Percentiles rank a stretch among this genome's conserved stretches.
These are phyloP conservation scores for Chrosomus eos DNA, from an alignment of 2,797 vertebrate genomes.

Conservation along the genomic window DNA sequence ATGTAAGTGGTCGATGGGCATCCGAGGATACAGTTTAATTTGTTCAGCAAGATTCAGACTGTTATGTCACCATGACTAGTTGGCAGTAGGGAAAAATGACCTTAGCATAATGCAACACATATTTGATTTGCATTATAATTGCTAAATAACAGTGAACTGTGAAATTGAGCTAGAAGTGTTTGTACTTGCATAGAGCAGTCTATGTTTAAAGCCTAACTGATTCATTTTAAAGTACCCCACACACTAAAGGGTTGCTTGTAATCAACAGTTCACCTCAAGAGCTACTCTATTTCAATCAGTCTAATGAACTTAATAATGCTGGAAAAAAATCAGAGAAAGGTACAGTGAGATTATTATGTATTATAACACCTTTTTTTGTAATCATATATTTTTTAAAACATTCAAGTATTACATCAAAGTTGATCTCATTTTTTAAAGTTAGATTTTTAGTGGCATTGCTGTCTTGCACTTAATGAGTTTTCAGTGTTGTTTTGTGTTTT, in stretches of 20 bases:
- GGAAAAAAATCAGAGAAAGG: not conserved
- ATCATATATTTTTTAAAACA: not conserved
- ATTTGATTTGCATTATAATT: not conserved
- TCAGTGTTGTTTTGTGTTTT: slow-evolving; percentile 39
- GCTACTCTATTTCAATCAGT: not conserved
- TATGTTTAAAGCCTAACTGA: too few species aligned
- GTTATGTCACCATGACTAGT: not conserved
- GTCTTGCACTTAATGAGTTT: slow-evolving; percentile 18
- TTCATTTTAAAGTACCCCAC: not conserved
- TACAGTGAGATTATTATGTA: not conserved
- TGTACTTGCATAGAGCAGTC: not conserved
- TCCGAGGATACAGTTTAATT: not conserved
- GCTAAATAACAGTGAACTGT: not conserved
- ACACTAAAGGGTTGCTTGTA: not conserved
- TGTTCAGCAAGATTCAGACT: not conserved
- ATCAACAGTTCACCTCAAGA: not conserved
- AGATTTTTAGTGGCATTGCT: slow-evolving; percentile 13
- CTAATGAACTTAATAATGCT: not conserved
- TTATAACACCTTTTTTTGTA: not conserved
- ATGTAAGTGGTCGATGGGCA: not conserved
- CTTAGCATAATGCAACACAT: not conserved
- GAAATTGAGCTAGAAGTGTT: too few species aligned
- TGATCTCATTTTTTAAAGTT: slow-evolving; percentile 4
- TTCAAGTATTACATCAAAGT: not conserved
- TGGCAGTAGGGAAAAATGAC: not conserved